Percentiles rank a stretch among this genome's conserved stretches.
These are phyloP conservation scores for Lucinisca nassula DNA, from an alignment of 2,888 invertebrate species.

Conservation along the genomic window DNA sequence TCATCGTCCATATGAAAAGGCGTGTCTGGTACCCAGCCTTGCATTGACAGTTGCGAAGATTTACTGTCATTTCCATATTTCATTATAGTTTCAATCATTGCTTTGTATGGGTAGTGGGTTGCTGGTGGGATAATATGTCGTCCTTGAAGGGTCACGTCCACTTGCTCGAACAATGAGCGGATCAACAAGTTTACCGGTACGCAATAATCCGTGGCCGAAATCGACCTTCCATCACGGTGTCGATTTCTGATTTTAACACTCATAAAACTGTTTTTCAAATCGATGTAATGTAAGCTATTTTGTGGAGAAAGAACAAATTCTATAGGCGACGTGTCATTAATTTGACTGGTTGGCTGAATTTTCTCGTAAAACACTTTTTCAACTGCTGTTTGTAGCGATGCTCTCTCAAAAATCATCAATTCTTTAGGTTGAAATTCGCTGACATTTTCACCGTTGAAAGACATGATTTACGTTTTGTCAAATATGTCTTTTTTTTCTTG, in stretches of 20 bases:
- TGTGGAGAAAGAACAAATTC: slow-evolving; percentile 33
- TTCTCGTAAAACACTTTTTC: slow-evolving; percentile 26
- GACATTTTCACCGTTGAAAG: slow-evolving; percentile 5
- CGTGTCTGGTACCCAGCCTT: background rate
- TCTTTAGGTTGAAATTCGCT: slow-evolving; percentile 19
- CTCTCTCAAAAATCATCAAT: slow-evolving; percentile 19
- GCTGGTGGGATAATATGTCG: slow-evolving; percentile 19
- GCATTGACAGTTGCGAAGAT: background rate
- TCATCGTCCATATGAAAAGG: background rate
- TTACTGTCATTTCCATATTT: background rate
- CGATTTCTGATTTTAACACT: slow-evolving; percentile 40
- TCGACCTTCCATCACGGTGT: slow-evolving; percentile 15
- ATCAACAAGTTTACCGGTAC: slow-evolving; percentile 39
- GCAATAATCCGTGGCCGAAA: slow-evolving; percentile 19
- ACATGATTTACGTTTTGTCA: background rate
- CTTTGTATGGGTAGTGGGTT: slow-evolving; percentile 7
- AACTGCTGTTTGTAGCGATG: slow-evolving; percentile 14
- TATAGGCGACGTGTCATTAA: slow-evolving; percentile 17
- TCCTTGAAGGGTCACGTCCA: slow-evolving; percentile 48
- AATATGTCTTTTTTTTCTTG: background rate
- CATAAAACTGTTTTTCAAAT: slow-evolving; percentile 31
- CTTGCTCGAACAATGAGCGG: slow-evolving; percentile 44
- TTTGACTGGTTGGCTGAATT: slow-evolving; percentile 30
- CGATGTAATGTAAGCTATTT: slow-evolving; percentile 28
- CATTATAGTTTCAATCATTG: background rate